Conservation (phyloP, 2,113 vertebrate genomes). For the Tapirus terrestris region DNA sequence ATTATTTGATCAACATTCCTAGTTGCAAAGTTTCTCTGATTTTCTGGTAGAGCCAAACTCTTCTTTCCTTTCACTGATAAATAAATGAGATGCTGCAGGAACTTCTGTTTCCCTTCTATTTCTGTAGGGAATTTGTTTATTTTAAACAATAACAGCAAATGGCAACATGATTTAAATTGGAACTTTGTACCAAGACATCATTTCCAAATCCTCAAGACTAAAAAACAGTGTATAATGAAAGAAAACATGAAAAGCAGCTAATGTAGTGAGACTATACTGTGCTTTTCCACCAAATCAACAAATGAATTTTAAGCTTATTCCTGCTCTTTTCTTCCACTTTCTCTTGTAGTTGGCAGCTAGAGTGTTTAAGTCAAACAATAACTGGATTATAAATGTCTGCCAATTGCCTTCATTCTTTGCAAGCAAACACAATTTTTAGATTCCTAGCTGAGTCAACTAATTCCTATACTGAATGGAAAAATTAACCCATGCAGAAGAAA, state of each 20-base stretch:
- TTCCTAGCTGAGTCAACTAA: constrained; percentile 31
- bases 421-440: constrained; percentile 65
- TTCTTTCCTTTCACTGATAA: constrained; percentile 25
- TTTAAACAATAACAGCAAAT: constrained; percentile 7
- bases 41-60: neutral
- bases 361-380: constrained; percentile 66
- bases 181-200: constrained; percentile 13
- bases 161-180: neutral
- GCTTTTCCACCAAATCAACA: neutral
- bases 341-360: constrained; percentile 38
- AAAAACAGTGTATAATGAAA: constrained; percentile 21
- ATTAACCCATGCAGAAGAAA: constrained; percentile 18
- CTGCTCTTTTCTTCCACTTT: neutral
- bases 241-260: constrained; percentile 5
- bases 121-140: neutral
- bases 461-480: constrained; percentile 55
- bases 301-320: neutral
- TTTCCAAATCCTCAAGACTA: constrained; percentile 39
- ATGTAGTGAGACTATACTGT: neutral
- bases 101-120: neutral
- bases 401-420: constrained; percentile 51
- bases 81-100: neutral
- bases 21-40: neutral
- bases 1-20: neutral
- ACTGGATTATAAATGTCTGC: constrained; percentile 59